Evolutionary conservation across 2,113 vertebrate species (phyloP), one percentile per base, ranked within the genome.

Genomic region (Vicugna pacos): DNA sequence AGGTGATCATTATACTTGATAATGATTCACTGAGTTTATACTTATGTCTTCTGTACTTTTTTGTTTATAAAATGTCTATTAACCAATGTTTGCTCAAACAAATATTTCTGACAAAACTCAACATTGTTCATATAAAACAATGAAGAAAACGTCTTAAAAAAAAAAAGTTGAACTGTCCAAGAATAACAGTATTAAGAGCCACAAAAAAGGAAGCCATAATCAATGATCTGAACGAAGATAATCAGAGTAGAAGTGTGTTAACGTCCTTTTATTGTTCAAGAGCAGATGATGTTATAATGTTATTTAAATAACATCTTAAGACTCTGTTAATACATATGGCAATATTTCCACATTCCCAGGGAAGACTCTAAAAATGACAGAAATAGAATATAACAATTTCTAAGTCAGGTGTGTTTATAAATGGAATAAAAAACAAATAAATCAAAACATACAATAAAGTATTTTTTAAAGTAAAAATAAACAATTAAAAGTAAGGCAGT

Each of bases 41-140:
- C 48, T 42, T 75, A 58, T 17, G 32, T 50, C 50, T 48, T 94
- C 14, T 32, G 13, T 50, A 76, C 30, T 65, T 64, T 46, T 54
- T 19, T 85, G 13, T 87, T 58, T 67, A 17, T 83, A 89, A 83
- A 46, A 90, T 58, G 30, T 60, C 67, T 90, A 82, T 32, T 19
- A 11, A 64, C 15, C 81, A 94, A 54, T 35, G 15, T 89, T 81
- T 94, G n/a, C 42, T 60, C 58, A 94, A 67, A 58, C 70, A 87
- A 86, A 35, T 81, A 94, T 50, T 83, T 67, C 24, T 12, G 35
- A 38, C 8, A 62, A 83, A 76, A 28, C 16, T 22, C 42, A 50
- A 52, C 65, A 73, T 15, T 62, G 6, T 79, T 72, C n/a, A 80
- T 54, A 86, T 86, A 86, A 86, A 95, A 86, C 67, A 91, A 80